These are phyloP conservation scores for Australoheros facetus DNA, from an alignment of 2,797 vertebrate genomes.

Conservation along the genomic window DNA sequence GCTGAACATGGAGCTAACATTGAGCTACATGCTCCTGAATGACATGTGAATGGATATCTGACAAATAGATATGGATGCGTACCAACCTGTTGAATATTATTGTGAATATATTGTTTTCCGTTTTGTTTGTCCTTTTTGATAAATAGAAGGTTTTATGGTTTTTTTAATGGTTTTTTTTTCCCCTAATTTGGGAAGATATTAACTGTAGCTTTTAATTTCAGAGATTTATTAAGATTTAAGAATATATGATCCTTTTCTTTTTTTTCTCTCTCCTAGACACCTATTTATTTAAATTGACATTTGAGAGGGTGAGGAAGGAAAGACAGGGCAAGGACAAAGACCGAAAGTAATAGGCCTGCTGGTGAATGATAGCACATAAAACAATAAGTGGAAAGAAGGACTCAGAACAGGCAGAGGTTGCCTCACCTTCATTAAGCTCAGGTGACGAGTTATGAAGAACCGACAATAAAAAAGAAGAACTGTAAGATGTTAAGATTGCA, in stretches of 20 bases:
- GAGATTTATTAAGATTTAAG: slow-evolving; percentile 59
- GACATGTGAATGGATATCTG: slow-evolving; percentile 31
- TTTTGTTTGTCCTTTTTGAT: slow-evolving; percentile 61
- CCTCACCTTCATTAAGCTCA: slow-evolving; percentile 82
- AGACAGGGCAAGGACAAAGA: slow-evolving; percentile 24
- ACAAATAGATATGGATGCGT: slow-evolving; percentile 35
- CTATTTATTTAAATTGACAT: slow-evolving; percentile 78
- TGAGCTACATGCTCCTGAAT: neutral
- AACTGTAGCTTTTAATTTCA: slow-evolving; percentile 66
- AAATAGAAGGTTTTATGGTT: slow-evolving; percentile 55
- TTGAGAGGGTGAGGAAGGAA: slow-evolving; percentile 66
- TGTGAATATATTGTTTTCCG: slow-evolving; percentile 19
- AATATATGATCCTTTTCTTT: slow-evolving; percentile 51
- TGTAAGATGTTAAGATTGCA: slow-evolving; percentile 79
- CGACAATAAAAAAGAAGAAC: slow-evolving; percentile 62
- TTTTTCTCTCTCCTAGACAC: slow-evolving; percentile 46
- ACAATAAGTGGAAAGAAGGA: slow-evolving; percentile 25
- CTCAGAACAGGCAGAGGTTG: slow-evolving; percentile 42
- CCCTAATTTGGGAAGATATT: slow-evolving; percentile 38
- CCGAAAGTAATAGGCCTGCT: slow-evolving; percentile 9
- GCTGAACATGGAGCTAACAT: slow-evolving; percentile 30
- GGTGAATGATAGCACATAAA: slow-evolving; percentile 66
- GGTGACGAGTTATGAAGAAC: slow-evolving; percentile 79
- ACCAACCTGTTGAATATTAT: slow-evolving; percentile 49
- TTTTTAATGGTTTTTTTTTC: slow-evolving; percentile 13